phyloP scores from a whole-genome alignment of 2,113 vertebrate genomes.

The Psilopsiagon aymara region DNA sequence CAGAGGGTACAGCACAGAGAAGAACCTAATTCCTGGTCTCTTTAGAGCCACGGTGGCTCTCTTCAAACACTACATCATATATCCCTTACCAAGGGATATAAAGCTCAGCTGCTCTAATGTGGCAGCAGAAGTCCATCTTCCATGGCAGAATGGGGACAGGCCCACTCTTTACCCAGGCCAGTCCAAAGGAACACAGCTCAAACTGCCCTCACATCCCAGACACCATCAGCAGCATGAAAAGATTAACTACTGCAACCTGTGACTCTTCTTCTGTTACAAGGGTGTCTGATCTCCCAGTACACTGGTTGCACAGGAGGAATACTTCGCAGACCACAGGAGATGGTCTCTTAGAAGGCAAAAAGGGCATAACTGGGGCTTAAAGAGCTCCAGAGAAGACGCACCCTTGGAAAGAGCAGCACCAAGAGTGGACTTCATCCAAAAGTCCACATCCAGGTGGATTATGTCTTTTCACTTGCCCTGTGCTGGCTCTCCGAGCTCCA shows the following conservation, averaged over 20 bases:
- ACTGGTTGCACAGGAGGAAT: background rate
- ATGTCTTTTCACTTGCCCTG: background rate
- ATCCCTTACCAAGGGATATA: background rate
- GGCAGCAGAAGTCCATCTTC: background rate
- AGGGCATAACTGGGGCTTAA: background rate
- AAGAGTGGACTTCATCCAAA: accelerated
- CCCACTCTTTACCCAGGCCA: background rate
- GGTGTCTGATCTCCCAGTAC: background rate
- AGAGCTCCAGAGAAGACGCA: background rate
- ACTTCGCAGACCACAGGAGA: background rate
- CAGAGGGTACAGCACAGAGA: background rate
- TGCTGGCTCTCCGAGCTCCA: background rate
- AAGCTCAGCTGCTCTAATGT: background rate
- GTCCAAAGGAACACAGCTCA: background rate
- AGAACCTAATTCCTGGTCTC: background rate
- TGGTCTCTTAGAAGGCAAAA: background rate
- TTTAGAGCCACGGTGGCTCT: background rate
- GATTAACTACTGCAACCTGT: background rate
- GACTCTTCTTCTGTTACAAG: background rate
- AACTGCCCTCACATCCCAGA: background rate
- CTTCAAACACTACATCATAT: background rate
- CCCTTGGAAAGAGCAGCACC: background rate
- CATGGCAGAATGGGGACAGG: background rate
- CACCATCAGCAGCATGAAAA: background rate
- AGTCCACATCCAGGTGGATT: accelerated